These are phyloP conservation scores for Fulmarus glacialis DNA, from an alignment of 2,113 vertebrate genomes.

Conservation along the genomic window DNA sequence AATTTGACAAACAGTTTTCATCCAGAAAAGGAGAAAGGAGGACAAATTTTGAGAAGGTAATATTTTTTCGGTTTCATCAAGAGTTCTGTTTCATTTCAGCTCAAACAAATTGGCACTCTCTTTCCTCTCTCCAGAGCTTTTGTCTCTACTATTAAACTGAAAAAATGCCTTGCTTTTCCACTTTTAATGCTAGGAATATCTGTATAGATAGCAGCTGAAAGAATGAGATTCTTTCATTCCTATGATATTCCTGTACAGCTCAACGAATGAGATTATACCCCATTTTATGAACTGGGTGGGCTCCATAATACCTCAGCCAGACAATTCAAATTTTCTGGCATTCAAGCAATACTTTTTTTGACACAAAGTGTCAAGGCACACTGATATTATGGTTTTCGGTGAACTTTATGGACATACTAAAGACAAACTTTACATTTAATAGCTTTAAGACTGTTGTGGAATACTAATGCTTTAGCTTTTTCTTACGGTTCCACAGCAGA, in stretches of 20 bases:
- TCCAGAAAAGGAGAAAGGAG: neutral
- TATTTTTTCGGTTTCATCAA: neutral
- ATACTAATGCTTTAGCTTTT: neutral
- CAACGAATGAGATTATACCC: neutral
- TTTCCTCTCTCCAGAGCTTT: neutral
- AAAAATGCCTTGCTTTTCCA: neutral
- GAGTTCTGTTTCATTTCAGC: neutral
- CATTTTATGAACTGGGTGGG: neutral
- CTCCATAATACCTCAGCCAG: neutral
- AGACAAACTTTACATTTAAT: neutral
- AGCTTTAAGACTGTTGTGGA: neutral
- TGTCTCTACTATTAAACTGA: neutral
- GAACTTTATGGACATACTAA: neutral
- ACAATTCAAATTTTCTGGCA: neutral
- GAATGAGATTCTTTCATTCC: neutral
- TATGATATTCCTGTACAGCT: neutral
- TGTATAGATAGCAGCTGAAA: neutral
- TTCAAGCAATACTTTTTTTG: neutral
- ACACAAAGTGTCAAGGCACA: neutral
- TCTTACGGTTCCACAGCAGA: neutral
- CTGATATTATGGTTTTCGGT: neutral
- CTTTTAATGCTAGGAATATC: neutral
- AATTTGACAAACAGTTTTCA: neutral
- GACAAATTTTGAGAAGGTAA: neutral
- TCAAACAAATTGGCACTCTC: neutral